A percentile compares a stretch with the other conserved stretches of the same genome.
Conservation (phyloP, 2,888 invertebrate species). For the Poecilus cupreus region DNA sequence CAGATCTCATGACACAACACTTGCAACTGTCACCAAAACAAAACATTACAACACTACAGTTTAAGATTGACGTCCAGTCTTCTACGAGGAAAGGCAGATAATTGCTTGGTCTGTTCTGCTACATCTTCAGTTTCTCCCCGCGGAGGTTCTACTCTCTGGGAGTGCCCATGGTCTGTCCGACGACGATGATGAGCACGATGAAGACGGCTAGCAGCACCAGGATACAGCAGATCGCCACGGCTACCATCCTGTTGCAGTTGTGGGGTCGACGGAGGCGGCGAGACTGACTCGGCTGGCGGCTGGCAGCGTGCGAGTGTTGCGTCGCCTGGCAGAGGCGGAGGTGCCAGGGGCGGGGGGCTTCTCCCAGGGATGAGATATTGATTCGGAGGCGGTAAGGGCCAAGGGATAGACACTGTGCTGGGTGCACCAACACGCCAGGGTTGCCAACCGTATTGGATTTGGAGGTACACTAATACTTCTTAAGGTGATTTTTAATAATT, state of each 20-base stretch:
- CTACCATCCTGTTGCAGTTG: constrained; percentile 78
- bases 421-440: neutral
- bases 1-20: constrained; percentile 44
- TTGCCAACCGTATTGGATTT: constrained; percentile 17
- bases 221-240: constrained; percentile 89
- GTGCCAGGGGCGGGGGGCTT: constrained; percentile 33
- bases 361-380: constrained; percentile 70
- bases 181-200: constrained; percentile 87
- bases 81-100: neutral
- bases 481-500: neutral
- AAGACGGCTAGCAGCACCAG: constrained; percentile 87
- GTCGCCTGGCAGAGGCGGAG: constrained; percentile 62
- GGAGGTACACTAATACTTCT: neutral
- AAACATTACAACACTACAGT: too few species aligned
- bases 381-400: constrained; percentile 64
- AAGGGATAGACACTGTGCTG: neutral
- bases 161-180: constrained; percentile 83
- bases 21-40: too few species aligned
- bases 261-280: neutral
- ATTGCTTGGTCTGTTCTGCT: constrained; percentile 12
- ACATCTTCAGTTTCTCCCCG: too few species aligned
- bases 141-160: constrained; percentile 62
- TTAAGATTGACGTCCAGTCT: too few species aligned
- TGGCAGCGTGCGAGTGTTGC: constrained; percentile 62
- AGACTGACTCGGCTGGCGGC: constrained; percentile 24